Evolutionary conservation across 2,797 vertebrate species (phyloP), one percentile per base, ranked within the genome.

Genomic region (Cossypha niveicapilla): DNA sequence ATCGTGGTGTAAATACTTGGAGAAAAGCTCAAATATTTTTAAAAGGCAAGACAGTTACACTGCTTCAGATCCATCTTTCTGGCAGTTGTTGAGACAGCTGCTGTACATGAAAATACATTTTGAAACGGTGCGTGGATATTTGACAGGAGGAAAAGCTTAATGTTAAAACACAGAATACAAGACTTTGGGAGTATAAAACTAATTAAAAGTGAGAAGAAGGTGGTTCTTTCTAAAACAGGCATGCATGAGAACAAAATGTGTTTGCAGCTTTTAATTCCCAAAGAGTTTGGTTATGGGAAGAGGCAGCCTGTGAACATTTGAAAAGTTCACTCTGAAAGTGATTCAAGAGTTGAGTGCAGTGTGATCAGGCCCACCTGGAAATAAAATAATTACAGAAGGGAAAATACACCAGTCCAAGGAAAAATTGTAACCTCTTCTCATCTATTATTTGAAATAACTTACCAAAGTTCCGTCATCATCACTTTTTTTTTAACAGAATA

Each of bases 1-100:
- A 70, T 88, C 30, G 44, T 71, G 34, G 24, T 57, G 60, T 21
- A 76, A 78, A 45, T 37, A 60, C 65, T 73, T 80, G 44, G 0
- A 92, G 68, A 70, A 88, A 71, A 90, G 19, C 42, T 75, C 58
- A 71, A 93, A 86, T 90, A 47, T 73, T 90, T 94, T 92, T 34
- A 35, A 77, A 68, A 92, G 50, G 18, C 53, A 82, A 39, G 85
- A 50, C 5, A 58, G 27, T 47, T 10, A 65, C 45, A 45, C 24
- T 91, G 42, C 25, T 39, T 48, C 77, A 61, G 57, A 80, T 84
- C 71, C 7, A 4, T 87, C 60, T 56, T 75, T 51, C 24, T 88
- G 44, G 37, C 77, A 94, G 39, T 89, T 90, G 39, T 89, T 90
- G 75, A 90, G 65, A 94, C 84, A 93, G 84, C 87, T 96, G 70